Conservation (phyloP, 2,888 invertebrate species). For the Metalampra italica region DNA sequence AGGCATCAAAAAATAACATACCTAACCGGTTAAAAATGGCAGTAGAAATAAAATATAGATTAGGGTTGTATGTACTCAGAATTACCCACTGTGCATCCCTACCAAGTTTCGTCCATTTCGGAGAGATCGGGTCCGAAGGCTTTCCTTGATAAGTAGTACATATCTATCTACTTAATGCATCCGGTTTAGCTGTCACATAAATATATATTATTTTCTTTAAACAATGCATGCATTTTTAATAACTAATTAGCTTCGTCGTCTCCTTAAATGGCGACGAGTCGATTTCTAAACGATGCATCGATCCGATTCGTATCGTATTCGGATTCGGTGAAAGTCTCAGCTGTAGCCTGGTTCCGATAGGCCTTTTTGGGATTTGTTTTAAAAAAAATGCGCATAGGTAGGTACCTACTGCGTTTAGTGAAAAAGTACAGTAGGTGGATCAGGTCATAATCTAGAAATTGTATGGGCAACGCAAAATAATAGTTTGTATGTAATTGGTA, state of each 20-base stretch:
- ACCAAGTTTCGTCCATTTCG: no score
- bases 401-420: no score
- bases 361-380: background rate
- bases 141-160: no score
- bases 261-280: background rate
- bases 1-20: no score
- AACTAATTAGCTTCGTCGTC: constrained; percentile 1
- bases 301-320: background rate
- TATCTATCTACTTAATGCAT: background rate
- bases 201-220: background rate
- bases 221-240: constrained; percentile 2
- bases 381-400: no score
- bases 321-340: constrained; percentile 1
- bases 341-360: background rate
- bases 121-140: no score
- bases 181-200: background rate
- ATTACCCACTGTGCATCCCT: no score
- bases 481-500: background rate
- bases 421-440: no score
- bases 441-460: background rate
- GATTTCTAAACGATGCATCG: constrained; percentile 5
- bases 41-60: no score
- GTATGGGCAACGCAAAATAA: background rate
- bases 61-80: no score
- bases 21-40: no score